These are phyloP conservation scores for Clitarchus hookeri DNA, from an alignment of 2,888 invertebrate genomes.

Conservation along the genomic window DNA sequence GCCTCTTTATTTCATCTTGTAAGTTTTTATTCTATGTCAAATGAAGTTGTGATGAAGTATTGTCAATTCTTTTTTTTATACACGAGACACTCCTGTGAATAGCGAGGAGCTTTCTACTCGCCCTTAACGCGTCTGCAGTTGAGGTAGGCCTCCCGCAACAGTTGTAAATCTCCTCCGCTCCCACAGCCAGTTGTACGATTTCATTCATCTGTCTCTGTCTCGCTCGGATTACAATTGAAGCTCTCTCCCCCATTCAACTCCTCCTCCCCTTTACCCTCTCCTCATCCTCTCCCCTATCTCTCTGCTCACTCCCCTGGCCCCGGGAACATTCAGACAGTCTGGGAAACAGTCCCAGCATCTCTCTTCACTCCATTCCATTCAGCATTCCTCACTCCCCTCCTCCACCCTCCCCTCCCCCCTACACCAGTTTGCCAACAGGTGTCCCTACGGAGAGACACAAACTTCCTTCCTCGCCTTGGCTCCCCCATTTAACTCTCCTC, in stretches of 20 bases:
- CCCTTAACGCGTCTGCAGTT: not conserved
- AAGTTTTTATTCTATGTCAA: too few relatives aligned
- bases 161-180: not conserved
- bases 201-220: constrained; percentile 21
- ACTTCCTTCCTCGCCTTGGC: constrained; percentile 26
- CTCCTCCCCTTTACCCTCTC: not conserved
- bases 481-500: constrained; percentile 19
- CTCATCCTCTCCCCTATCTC: not conserved
- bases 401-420: not conserved
- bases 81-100: not conserved
- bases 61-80: too few relatives aligned
- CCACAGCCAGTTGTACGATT: constrained; percentile 17
- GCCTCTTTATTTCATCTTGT: too few relatives aligned
- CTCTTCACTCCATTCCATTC: constrained; percentile 17
- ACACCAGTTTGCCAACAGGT: constrained; percentile 31
- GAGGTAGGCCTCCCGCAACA: not conserved
- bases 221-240: constrained; percentile 4
- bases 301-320: constrained; percentile 11
- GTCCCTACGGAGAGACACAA: constrained; percentile 33
- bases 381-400: constrained; percentile 4
- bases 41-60: too few relatives aligned
- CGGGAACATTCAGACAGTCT: constrained; percentile 30
- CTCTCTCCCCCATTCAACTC: constrained; percentile 19
- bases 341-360: constrained; percentile 24
- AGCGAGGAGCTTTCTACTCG: not conserved